Base-by-base conservation (phyloP, 2,888 invertebrate genomes). In the Limnephilus lunatus region DNA sequence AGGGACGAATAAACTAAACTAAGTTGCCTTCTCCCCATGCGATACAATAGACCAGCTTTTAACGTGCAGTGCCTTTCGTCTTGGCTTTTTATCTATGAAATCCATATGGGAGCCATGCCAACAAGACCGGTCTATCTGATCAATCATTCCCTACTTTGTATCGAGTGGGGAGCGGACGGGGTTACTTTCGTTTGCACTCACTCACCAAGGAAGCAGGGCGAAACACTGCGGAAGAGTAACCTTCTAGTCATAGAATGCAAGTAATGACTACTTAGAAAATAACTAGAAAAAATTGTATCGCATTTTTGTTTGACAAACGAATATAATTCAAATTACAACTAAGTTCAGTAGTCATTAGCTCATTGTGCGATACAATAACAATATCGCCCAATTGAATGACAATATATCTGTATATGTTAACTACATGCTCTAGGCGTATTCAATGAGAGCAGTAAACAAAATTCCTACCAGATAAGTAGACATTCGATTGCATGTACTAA, bases 31-130 rank as follows among this genome's bases (percentile, higher is more conserved):
- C 68, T 68, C 68, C 68, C 68, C 68, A 68, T n/a, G 25, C 68
- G 68, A 25, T 68, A 68, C 68, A 68, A 68, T 68, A 68, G 68
- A 68, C 68, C 68, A 68, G 68, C 68, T 68, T 68, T 68, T n/a
- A 68, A 68, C 68, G n/a, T 68, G 68, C 25, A 68, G 68, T 25
- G 68, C 68, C 68, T 68, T n/a, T 44, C 82, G 44, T 39, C 81
- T 81, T 44, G 32, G 90, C 81, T 44, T 25, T 82, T 82, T 82
- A 48, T 35, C 35, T 89, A 32, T 80, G 80, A 80, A 80, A 80
- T 80, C 80, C 88, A 39, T 89, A 80, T 32, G 88, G 83, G 80
- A 89, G 88, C 32, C 88, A 35, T 80, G 88, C 88, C 88, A 87
- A 53, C 87, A 14, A 53, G 53, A 87, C 88, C 80, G 88, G 88